These are phyloP conservation scores for Toxotes jaculatrix DNA, from an alignment of 2,113 vertebrate species.

Conservation along the genomic window DNA sequence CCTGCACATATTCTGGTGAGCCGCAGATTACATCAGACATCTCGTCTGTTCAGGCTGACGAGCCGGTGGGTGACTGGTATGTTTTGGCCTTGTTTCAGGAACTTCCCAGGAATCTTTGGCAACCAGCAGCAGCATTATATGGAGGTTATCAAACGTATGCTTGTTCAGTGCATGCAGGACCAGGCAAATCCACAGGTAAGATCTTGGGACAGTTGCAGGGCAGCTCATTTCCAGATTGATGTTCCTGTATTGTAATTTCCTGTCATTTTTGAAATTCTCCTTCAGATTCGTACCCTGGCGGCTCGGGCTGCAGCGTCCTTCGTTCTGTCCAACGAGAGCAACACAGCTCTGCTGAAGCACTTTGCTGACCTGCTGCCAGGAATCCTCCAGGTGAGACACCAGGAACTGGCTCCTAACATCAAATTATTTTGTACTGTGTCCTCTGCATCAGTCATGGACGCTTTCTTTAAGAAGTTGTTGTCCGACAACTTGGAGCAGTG, in stretches of 20 bases:
- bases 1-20: constrained; percentile 98
- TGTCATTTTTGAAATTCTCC: background rate
- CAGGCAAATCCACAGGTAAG: constrained; percentile 92
- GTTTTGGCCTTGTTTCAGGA: constrained; percentile 82
- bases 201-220: fast-evolving
- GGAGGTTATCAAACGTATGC: constrained; percentile 98
- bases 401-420: background rate
- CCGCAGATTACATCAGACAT: fast-evolving
- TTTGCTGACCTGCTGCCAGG: constrained; percentile 96
- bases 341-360: constrained; percentile 94
- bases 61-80: background rate
- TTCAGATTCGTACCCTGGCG: constrained; percentile 91
- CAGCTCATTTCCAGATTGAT: background rate
- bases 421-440: background rate
- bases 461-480: background rate
- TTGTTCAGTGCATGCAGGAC: constrained; percentile 99
- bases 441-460: background rate
- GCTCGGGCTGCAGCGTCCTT: constrained; percentile 95
- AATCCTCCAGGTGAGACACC: constrained; percentile 90
- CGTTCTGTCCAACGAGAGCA: constrained; percentile 96
- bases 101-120: constrained; percentile 99
- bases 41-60: background rate
- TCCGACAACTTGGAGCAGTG: no score
- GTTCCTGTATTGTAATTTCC: no score
- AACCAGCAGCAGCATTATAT: constrained; percentile 99